Percentiles rank a stretch among this genome's conserved stretches.
These are phyloP conservation scores for Alethe diademata DNA, from an alignment of 2,113 vertebrate species.

Conservation along the genomic window DNA sequence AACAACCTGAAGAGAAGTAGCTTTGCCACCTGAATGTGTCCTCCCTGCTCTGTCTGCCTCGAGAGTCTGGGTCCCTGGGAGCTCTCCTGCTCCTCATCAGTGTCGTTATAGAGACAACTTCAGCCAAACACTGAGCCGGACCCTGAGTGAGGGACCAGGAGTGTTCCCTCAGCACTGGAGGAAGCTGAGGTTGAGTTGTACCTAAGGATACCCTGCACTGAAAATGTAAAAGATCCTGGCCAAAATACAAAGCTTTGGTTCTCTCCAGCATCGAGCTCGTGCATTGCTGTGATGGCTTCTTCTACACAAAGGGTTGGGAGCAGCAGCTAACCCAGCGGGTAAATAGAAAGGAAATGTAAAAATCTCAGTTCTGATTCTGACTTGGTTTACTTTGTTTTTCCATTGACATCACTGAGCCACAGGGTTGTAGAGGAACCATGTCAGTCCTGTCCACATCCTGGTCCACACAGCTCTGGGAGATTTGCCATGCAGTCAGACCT, in stretches of 20 bases:
- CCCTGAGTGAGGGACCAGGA: neutral
- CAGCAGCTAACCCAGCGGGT: neutral
- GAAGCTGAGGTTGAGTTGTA: neutral
- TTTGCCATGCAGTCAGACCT: neutral
- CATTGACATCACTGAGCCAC: neutral
- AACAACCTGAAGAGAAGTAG: neutral
- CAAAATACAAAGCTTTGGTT: neutral
- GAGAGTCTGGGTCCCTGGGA: neutral
- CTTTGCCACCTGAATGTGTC: neutral
- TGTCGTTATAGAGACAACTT: neutral
- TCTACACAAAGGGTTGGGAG: neutral
- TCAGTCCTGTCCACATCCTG: neutral
- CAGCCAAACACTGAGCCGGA: neutral
- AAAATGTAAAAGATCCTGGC: neutral
- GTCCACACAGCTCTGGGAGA: no score
- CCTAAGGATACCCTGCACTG: neutral
- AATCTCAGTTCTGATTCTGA: neutral
- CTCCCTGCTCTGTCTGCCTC: neutral
- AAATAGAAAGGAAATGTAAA: neutral
- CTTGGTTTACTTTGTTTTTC: neutral
- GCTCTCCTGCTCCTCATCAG: neutral
- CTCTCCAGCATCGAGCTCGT: neutral
- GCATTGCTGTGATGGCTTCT: neutral
- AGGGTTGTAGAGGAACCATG: neutral
- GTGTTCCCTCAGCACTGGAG: neutral